Evolutionary conservation across 2,797 vertebrate genomes (phyloP), one percentile per base, ranked within the genome.

Genomic region (Pachyuromys duprasi): DNA sequence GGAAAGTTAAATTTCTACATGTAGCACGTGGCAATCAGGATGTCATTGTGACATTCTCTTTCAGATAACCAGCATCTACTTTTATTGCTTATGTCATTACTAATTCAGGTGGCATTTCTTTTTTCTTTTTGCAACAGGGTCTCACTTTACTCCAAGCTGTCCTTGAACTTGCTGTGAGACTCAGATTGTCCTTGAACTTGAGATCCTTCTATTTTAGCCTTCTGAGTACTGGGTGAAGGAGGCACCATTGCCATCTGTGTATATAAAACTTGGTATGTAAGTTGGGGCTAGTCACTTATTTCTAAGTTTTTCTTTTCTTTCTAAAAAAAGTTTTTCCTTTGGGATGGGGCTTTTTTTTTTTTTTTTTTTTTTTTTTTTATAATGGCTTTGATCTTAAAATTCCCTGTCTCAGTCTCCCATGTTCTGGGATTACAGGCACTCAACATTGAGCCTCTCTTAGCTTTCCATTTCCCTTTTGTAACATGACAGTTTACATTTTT

Each of bases 181-280:
- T 74, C 31, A 89, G 60, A 31, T 49, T 78, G 74, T 39, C 87
- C 42, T 89, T 74, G 70, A 87, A 57, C 49, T 72, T 87, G 49
- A 49, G 31, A 63, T 63, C 72, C 72, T 65, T 78, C 72, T 76
- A 26, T 39, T 72, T 78, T 62, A 89, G 57, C 55, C 17, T 89
- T 31, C 72, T 76, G 87, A 65, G 31, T 80, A 67, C 86, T 70
- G 49, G 69, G 12, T 81, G 42, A 81, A 86, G 49, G 75, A 91
- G 86, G 86, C 86, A 78, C 42, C 57, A n/a, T 88, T 93, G n/a
- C 62, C 60, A 49, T 80, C 20, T 5, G 31, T 82, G 39, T 76
- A 36, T 57, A 20, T 97, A 49, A 93, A 75, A 93, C 72, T 81
- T 86, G 57, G 45, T 81, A 20, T 65, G 49, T 95, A 72, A 76